Evolutionary conservation across 2,797 vertebrate genomes (phyloP), one percentile per base, ranked within the genome.

Genomic region (Sebastolobus altivelis): DNA sequence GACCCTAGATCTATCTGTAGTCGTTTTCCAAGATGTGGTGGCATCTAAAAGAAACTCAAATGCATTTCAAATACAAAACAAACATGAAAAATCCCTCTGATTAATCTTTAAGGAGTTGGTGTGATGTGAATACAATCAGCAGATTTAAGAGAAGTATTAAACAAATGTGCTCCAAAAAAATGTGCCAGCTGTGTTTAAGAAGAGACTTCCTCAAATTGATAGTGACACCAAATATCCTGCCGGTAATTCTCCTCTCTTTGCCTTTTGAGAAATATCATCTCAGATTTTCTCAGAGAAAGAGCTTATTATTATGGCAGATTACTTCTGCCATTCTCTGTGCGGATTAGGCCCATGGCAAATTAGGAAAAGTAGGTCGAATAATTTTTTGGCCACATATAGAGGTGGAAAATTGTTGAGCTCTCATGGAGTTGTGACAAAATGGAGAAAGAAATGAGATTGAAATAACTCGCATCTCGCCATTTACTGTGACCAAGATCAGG

Each of bases 221-320:
- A 49, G 60, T 77, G 87, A 82, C 87, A 81, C 35, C 29, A 11
- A 9, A 55, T 72, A 40, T 58, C 37, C 75, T 31, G 11, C 55
- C 74, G 66, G 14, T 83, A 82, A 88, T 81, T 85, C 69, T 43
- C 55, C 73, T 77, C 33, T 60, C 49, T 77, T 83, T 75, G 65
- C 62, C 70, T 79, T 85, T 29, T 88, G 78, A 87, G 69, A 88
- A 83, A 74, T 67, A 79, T 88, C 61, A 61, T 72, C 80, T 79
- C 69, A 65, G 67, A 84, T 85, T 82, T 78, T 83, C 81, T 77
- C 55, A 69, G 56, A 87, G 59, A 86, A 87, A 68, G 62, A 68
- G 11, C 16, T 89, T 82, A 87, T 81, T 89, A 88, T 74, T n/a
- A 49, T 52, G 81, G 72, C 82, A 83, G 82, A 88, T 89, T 88